Conservation (phyloP, 2,797 vertebrate genomes). For the Xyrichtys novacula region DNA sequence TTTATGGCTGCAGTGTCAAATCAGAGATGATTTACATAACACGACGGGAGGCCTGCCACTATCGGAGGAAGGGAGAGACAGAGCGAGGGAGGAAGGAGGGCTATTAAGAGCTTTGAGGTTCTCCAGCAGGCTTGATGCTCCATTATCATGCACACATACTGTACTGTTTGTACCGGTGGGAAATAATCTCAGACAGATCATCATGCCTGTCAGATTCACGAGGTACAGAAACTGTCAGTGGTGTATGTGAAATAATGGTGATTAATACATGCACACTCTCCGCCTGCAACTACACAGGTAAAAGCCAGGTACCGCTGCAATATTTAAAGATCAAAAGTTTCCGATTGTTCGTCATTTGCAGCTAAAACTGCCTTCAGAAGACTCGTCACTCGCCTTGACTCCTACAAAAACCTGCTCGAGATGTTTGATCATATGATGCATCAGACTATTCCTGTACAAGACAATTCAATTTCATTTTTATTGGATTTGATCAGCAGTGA, state of each 20-base stretch:
- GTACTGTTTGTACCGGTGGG: conserved; percentile 30
- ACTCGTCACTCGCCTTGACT: no score
- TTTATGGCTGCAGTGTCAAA: conserved; percentile 77
- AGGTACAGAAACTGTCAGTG: conserved; percentile 34
- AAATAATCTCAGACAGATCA: conserved; percentile 49
- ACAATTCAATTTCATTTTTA: no score
- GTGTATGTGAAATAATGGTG: conserved; percentile 30
- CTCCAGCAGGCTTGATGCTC: conserved; percentile 36
- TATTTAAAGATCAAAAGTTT: conserved; percentile 17
- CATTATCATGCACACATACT: conserved; percentile 56
- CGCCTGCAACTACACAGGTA: conserved; percentile 21
- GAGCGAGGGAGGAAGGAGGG: conserved; percentile 18
- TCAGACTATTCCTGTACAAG: no score
- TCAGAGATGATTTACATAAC: conserved; percentile 82
- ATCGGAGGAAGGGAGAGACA: conserved; percentile 25
- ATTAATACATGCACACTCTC: conserved; percentile 28
- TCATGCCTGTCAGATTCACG: conserved; percentile 53
- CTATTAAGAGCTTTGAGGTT: conserved; percentile 51
- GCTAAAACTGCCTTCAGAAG: neutral
- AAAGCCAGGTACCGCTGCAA: conserved; percentile 16
- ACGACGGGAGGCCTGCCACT: conserved; percentile 63
- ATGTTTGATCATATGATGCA: no score
- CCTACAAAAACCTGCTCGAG: no score
- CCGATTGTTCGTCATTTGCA: conserved; percentile 15
- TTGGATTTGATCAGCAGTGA: no score